phyloP scores from a whole-genome alignment of 2,113 vertebrate species.

The Strigops habroptila region DNA sequence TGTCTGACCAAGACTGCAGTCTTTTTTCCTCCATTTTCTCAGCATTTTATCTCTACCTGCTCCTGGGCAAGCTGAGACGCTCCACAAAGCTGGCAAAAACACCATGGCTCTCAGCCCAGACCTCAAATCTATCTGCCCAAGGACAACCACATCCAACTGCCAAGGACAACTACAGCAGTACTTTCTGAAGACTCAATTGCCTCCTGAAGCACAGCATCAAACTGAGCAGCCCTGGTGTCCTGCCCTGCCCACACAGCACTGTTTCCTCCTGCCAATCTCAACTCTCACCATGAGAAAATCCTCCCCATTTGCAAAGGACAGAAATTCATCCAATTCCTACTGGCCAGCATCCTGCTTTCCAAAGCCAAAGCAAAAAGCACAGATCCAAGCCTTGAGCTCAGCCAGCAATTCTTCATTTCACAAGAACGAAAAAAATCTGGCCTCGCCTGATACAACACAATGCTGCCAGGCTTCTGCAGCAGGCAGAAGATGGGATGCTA shows the following conservation, averaged over 20 bases:
- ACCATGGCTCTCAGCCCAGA: not conserved
- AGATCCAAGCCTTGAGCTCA: not conserved
- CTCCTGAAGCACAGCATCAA: not conserved
- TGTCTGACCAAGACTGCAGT: not conserved
- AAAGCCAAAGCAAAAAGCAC: not conserved
- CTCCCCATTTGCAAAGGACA: not conserved
- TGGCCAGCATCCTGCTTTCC: not conserved
- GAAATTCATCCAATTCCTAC: not conserved
- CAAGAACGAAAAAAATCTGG: not conserved
- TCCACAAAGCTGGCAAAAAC: not conserved
- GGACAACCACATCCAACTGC: not conserved
- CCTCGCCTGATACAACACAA: accelerated
- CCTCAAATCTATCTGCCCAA: not conserved
- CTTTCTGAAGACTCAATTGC: not conserved
- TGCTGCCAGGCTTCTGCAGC: not conserved
- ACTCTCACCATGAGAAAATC: not conserved
- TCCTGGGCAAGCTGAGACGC: not conserved
- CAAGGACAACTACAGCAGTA: not conserved
- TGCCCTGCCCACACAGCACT: not conserved
- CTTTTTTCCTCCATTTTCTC: not conserved
- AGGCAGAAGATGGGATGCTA: not conserved
- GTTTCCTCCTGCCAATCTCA: not conserved
- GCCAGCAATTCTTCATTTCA: not conserved
- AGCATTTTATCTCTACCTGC: not conserved
- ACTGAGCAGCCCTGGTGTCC: not conserved